Evolutionary conservation across 2,113 vertebrate species (phyloP), one percentile per base, ranked within the genome.

Genomic region (Cephalopterus ornatus): DNA sequence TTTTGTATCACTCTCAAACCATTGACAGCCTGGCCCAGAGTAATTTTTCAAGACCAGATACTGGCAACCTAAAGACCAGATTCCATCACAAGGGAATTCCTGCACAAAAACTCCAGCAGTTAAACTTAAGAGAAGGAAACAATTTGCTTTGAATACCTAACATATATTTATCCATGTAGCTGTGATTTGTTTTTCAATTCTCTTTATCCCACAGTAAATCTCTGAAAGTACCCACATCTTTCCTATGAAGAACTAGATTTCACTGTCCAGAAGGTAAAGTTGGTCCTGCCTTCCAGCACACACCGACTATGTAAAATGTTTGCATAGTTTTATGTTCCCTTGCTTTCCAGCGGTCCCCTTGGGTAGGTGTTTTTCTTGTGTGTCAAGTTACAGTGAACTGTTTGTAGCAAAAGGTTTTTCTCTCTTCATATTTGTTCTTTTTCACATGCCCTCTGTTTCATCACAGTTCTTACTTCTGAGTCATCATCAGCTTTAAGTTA

Each of bases 401-500:
- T 52, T 67, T 35, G 28, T 33, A 88, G 58, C 56, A 80, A 88
- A 93, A 74, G 41, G 44, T 59, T 96, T 88, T 76, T 66, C 27
- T 80, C 27, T 77, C 63, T 58, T 65, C 2, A 2, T 24, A 9
- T 88, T 94, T 88, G 21, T 33, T 73, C 44, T 82, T 91, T 77
- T 81, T 41, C 37, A 59, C 10, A 41, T 13, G 12, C 66, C 50
- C 74, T 70, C 42, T 53, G 15, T 88, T 68, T 84, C 82, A 59
- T 65, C 71, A 77, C 50, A 59, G 58, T 55, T 78, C 82, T 37
- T 62, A 6, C 42, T 87, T 75, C 88, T 78, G 79, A 95, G 68
- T 81, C 83, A 95, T 84, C 82, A 90, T 21, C 73, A 91, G 63
- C 26, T 89, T 84, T 72, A 35, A 41, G 44, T 90, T 91, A 94